Evolutionary conservation across 2,113 vertebrate genomes (phyloP).

Genomic region (Neopipo cinnamomea): DNA sequence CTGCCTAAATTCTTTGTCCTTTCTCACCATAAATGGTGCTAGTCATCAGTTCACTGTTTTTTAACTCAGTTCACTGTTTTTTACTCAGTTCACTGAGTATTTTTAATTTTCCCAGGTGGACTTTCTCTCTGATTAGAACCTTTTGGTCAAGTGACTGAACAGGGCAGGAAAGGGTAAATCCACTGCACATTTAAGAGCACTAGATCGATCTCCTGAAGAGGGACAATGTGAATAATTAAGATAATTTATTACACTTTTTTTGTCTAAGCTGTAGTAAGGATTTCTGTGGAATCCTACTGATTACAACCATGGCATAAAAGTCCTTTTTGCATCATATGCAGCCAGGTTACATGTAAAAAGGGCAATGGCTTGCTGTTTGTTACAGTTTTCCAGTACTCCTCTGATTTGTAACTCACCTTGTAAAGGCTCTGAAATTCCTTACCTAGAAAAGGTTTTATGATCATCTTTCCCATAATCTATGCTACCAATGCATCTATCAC

Average conservation of each 20-base stretch:
- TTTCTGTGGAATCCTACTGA: not conserved
- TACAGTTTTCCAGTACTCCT: not conserved
- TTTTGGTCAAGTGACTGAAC: not conserved
- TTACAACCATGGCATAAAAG: not conserved
- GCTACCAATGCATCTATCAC: not conserved
- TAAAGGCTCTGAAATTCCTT: not conserved
- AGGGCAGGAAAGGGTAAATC: not conserved
- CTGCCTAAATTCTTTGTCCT: not conserved
- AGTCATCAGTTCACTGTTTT: not conserved
- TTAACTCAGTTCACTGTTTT: not conserved
- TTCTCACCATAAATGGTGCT: not conserved
- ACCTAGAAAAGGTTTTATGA: not conserved
- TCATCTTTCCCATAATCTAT: not conserved
- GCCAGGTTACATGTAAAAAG: not conserved
- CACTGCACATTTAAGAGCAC: not conserved
- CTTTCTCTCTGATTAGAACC: not conserved
- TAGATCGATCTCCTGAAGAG: not conserved
- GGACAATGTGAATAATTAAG: not conserved
- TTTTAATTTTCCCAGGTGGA: not conserved
- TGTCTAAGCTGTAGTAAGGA: not conserved
- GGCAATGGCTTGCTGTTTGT: not conserved
- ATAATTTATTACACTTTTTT: not conserved
- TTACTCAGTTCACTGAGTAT: not conserved
- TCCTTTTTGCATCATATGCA: not conserved
- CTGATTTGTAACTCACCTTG: not conserved